These are phyloP conservation scores for Melanotaenia maccullochi DNA, from an alignment of 2,797 vertebrate species.

Conservation along the genomic window DNA sequence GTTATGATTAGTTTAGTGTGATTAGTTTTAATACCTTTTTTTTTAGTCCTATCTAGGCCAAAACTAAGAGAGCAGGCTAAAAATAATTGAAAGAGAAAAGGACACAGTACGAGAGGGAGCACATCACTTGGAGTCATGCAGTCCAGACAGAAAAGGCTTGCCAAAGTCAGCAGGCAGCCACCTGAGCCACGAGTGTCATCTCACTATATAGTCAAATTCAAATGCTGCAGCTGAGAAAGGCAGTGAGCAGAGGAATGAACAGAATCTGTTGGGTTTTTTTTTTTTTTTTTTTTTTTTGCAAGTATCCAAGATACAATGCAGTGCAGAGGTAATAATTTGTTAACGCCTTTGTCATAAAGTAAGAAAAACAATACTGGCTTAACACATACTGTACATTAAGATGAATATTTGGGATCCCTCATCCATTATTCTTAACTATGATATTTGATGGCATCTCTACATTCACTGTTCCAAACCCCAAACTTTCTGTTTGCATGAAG, in stretches of 20 bases:
- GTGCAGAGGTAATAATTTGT: conserved; percentile 56
- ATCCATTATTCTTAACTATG: neutral
- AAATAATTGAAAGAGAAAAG: conserved; percentile 49
- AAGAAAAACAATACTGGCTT: neutral
- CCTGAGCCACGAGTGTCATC: conserved; percentile 37
- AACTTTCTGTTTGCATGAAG: neutral
- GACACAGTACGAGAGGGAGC: neutral
- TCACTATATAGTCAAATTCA: conserved; percentile 6
- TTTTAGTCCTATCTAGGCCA: conserved; percentile 64
- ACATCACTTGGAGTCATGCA: conserved; percentile 32
- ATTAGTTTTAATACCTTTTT: conserved; percentile 26
- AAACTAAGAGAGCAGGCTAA: conserved; percentile 46
- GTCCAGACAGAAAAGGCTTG: conserved; percentile 20
- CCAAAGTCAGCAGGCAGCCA: conserved; percentile 32
- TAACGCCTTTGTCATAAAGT: conserved; percentile 12
- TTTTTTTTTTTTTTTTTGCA: conserved; percentile 38
- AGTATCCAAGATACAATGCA: conserved; percentile 38
- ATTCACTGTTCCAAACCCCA: conserved; percentile 1
- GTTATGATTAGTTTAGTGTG: conserved; percentile 39
- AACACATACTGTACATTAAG: neutral
- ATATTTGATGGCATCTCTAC: neutral
- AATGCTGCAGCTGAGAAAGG: conserved; percentile 17
- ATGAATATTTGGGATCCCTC: neutral
- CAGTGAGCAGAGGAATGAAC: conserved; percentile 27
- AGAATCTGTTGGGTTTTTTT: conserved; percentile 1